These are phyloP conservation scores for Neomicropteryx cornuta DNA, from an alignment of 1,140 invertebrate genomes.

Conservation along the genomic window DNA sequence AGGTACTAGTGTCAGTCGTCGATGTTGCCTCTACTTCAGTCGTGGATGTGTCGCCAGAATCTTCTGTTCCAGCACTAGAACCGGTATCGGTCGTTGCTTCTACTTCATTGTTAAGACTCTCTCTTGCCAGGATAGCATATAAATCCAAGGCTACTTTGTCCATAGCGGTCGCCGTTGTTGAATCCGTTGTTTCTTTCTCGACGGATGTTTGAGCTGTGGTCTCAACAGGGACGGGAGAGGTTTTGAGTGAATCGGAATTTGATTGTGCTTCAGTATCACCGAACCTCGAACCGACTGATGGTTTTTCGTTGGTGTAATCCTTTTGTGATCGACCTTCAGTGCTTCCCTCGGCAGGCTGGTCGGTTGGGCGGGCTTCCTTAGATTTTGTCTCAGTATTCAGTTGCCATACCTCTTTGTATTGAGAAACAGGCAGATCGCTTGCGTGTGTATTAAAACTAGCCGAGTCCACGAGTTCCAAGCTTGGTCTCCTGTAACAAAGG, in stretches of 20 bases:
- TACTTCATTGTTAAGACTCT: slow-evolving; percentile 55
- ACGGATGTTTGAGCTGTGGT: slow-evolving; percentile 25
- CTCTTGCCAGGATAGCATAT: slow-evolving; percentile 67
- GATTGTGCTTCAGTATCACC: slow-evolving; percentile 26
- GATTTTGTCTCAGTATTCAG: slow-evolving; percentile 29
- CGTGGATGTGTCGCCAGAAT: slow-evolving; percentile 23
- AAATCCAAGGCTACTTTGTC: slow-evolving; percentile 71
- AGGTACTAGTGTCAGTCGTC: slow-evolving; percentile 41
- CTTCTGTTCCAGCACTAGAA: slow-evolving; percentile 28
- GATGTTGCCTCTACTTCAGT: slow-evolving; percentile 47
- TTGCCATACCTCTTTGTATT: slow-evolving; percentile 33
- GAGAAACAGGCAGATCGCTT: slow-evolving; percentile 29
- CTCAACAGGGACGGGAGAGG: slow-evolving; percentile 29
- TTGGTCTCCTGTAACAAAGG: slow-evolving; percentile 44
- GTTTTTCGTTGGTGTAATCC: slow-evolving; percentile 21
- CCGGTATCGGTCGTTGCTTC: slow-evolving; percentile 33
- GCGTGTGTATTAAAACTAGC: slow-evolving; percentile 66
- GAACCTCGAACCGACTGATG: slow-evolving; percentile 20
- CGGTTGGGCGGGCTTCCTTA: too few species aligned
- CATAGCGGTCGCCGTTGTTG: slow-evolving; percentile 54
- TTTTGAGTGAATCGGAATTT: slow-evolving; percentile 29
- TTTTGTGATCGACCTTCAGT: slow-evolving; percentile 11
- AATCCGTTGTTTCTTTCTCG: slow-evolving; percentile 47
- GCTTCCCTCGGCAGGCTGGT: too few species aligned
- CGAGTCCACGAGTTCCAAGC: slow-evolving; percentile 65